Evolutionary conservation across 2,113 vertebrate species (phyloP), one percentile per base, ranked within the genome.

Genomic region (Myodes glareolus): DNA sequence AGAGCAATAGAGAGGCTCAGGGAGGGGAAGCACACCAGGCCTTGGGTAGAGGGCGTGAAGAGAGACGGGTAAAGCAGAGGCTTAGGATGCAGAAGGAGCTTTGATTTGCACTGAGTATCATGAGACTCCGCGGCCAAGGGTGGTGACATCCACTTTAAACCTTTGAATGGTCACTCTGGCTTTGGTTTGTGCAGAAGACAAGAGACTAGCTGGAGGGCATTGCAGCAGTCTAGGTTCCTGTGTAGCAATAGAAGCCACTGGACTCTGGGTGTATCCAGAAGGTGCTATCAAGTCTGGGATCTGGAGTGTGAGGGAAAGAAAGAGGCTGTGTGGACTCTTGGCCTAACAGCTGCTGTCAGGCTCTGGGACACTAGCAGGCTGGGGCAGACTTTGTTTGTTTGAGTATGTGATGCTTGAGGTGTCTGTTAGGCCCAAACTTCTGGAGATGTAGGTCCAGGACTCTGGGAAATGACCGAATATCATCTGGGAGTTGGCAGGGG

Each of bases 11-110:
- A 70, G 76, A 23, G 36, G 21, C 52, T 55, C 23, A 16, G 1
- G 0, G 1, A 45, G 31, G 1, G 2, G n/a, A 21, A 25, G 3
- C 5, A 8, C 0, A 1, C 52, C 0, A 8, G 75, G 29, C 68
- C 55, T 9, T 4, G 33, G 33, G 6, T 27, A 36, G 88, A 52
- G 45, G 19, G 16, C 14, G 7, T 6, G 36, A 88, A 39, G 9
- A 23, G 4, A 73, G 68, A 63, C 33, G 39, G 45, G 45, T 12
- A 72, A 67, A 36, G 9, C 12, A 9, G 42, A 61, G 82, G 14
- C 72, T n/a, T 13, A 1, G 4, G 47, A 0, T n/a, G 0, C 1
- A 19, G 84, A 19, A n/a, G 23, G 67, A 85, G 61, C 72, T 31
- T 29, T 31, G 72, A 16, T 67, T 50, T 50, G n/a, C 70, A 77